Evolutionary conservation across 1,140 invertebrate species (phyloP).

Genomic region (Pararge aegeria): DNA sequence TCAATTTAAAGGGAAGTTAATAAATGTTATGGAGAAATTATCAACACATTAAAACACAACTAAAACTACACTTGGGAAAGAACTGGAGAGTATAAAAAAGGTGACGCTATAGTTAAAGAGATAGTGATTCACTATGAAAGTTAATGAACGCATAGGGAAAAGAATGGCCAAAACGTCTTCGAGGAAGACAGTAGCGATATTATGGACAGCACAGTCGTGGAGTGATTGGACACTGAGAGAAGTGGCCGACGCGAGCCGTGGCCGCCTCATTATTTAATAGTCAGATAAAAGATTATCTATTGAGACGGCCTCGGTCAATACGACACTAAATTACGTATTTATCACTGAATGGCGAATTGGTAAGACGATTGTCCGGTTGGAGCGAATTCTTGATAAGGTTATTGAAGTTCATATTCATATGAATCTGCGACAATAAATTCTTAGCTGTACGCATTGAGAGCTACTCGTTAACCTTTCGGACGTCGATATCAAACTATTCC

Average conservation of each 20-base stretch:
- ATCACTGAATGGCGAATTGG: constrained; percentile 39
- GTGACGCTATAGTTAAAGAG: too few relatives aligned
- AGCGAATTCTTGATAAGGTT: constrained; percentile 9
- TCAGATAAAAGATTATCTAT: constrained; percentile 77
- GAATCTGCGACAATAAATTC: not conserved
- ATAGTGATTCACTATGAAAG: too few relatives aligned
- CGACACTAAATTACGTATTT: constrained; percentile 57
- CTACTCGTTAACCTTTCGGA: not conserved
- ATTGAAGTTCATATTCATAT: constrained; percentile 5
- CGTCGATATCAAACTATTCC: too few relatives aligned
- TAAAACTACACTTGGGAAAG: too few relatives aligned
- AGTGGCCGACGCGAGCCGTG: constrained; percentile 41
- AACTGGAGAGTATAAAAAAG: too few relatives aligned
- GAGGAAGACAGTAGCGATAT: constrained; percentile 23
- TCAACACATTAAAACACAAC: too few relatives aligned
- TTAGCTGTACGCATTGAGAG: not conserved
- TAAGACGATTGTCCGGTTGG: constrained; percentile 17
- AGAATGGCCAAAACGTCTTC: constrained; percentile 3
- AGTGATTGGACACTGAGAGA: constrained; percentile 31
- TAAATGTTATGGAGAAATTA: not conserved
- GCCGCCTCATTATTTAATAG: constrained; percentile 70
- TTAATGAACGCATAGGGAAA: not conserved
- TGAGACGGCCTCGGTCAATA: constrained; percentile 71
- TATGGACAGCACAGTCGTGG: constrained; percentile 27
- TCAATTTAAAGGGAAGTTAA: not conserved